These are phyloP conservation scores for Stomorhina lunata DNA, from an alignment of 2,888 invertebrate species.

Conservation along the genomic window DNA sequence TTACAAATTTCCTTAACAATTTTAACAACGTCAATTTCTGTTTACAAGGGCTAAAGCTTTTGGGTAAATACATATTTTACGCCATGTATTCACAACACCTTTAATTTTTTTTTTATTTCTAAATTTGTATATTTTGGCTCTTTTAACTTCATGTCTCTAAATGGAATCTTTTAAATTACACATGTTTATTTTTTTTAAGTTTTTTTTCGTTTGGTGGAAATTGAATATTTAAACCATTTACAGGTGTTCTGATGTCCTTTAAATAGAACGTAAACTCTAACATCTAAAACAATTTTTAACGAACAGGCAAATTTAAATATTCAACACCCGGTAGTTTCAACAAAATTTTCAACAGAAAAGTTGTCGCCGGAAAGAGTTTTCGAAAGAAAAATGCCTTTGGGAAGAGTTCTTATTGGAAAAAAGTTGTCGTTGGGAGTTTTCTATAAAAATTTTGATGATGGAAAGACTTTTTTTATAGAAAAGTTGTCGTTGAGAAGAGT, in stretches of 20 bases:
- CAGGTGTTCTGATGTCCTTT: conserved; percentile 42
- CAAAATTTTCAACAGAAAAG: no score
- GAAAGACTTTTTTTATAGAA: no score
- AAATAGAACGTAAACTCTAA: conserved; percentile 9
- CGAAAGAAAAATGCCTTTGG: no score
- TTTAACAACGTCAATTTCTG: conserved; percentile 5
- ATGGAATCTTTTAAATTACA: conserved; percentile 34
- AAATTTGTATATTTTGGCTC: neutral
- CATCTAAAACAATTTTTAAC: neutral
- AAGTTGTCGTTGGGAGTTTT: no score
- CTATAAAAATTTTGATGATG: no score
- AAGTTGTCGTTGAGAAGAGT: no score
- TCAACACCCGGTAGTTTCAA: no score
- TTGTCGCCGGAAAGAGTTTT: no score
- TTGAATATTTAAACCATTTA: conserved; percentile 63
- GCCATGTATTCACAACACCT: conserved; percentile 59
- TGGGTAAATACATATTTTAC: conserved; percentile 30
- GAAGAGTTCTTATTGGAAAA: no score
- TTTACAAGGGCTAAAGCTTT: conserved; percentile 21
- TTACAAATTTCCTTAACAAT: neutral
- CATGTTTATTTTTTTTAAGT: conserved; percentile 19
- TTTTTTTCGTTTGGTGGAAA: conserved; percentile 28
- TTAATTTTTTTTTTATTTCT: conserved; percentile 5
- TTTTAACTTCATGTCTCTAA: neutral
- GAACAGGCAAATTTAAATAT: neutral